Conservation (phyloP, 64 coral and sea anemone species). For the Trachythela sp. region DNA sequence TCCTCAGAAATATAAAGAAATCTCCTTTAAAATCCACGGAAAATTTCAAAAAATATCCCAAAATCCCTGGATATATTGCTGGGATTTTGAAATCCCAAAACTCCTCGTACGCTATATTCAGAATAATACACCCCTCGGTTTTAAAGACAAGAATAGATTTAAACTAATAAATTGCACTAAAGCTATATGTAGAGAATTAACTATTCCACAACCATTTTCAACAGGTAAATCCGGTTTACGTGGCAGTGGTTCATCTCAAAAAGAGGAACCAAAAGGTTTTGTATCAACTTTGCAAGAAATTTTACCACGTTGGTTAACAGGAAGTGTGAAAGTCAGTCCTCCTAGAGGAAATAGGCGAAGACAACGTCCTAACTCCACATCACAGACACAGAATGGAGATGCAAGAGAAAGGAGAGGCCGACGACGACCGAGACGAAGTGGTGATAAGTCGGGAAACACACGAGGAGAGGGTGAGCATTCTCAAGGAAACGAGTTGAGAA, state of each 20-base stretch:
- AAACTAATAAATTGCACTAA: too few relatives aligned
- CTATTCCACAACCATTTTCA: not conserved
- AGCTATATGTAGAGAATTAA: not conserved
- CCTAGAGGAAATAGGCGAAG: not conserved
- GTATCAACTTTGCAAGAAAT: not conserved
- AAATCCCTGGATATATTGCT: too few relatives aligned
- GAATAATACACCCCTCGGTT: too few relatives aligned
- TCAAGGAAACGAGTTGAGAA: not conserved
- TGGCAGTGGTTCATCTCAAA: not conserved
- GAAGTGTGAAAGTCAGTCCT: not conserved
- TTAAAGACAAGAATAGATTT: too few relatives aligned
- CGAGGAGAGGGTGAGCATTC: not conserved
- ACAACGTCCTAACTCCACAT: not conserved
- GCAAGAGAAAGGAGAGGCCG: too few relatives aligned
- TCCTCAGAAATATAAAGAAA: too few relatives aligned
- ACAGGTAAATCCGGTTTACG: not conserved
- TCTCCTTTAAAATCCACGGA: too few relatives aligned
- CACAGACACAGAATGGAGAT: not conserved
- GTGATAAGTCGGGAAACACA: not conserved
- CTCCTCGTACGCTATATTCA: too few relatives aligned
- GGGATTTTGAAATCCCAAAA: too few relatives aligned
- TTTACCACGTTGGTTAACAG: not conserved
- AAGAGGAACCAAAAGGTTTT: not conserved
- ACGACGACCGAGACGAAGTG: not conserved
- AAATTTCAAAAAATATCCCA: too few relatives aligned